phyloP scores from a whole-genome alignment of 2,888 invertebrate species.

The Maniola hyperantus region DNA sequence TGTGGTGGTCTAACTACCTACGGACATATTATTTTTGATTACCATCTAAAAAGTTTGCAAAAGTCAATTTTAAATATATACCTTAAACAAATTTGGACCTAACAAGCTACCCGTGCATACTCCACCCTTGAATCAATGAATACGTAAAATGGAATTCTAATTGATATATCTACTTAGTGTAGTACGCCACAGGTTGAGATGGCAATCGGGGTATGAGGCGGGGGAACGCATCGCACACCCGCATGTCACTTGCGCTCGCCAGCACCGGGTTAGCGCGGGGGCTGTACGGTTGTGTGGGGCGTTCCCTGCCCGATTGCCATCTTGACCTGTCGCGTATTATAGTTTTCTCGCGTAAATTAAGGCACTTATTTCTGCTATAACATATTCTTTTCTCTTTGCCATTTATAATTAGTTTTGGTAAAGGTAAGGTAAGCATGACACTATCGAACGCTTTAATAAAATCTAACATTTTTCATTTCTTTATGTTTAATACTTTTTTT shows the following conservation, averaged over 20 bases:
- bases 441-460: conserved; percentile 33
- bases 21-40: background rate
- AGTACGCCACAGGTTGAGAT: no score
- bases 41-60: background rate
- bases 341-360: background rate
- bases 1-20: no score
- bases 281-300: no score
- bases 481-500: background rate
- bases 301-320: no score
- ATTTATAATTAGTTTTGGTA: conserved; percentile 26
- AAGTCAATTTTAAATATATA: background rate
- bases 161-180: background rate
- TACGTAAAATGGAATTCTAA: background rate
- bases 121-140: background rate
- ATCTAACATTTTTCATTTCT: conserved; percentile 5
- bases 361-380: conserved; percentile 13
- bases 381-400: background rate
- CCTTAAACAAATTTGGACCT: conserved; percentile 1
- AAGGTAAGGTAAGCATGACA: conserved; percentile 57
- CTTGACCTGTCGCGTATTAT: no score
- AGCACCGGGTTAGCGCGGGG: no score
- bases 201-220: no score
- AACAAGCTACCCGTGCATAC: background rate
- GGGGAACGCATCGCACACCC: no score
- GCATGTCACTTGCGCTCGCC: no score